Evolutionary conservation across 2,113 vertebrate genomes (phyloP), one percentile per base, ranked within the genome.

Genomic region (Grantiella picta): DNA sequence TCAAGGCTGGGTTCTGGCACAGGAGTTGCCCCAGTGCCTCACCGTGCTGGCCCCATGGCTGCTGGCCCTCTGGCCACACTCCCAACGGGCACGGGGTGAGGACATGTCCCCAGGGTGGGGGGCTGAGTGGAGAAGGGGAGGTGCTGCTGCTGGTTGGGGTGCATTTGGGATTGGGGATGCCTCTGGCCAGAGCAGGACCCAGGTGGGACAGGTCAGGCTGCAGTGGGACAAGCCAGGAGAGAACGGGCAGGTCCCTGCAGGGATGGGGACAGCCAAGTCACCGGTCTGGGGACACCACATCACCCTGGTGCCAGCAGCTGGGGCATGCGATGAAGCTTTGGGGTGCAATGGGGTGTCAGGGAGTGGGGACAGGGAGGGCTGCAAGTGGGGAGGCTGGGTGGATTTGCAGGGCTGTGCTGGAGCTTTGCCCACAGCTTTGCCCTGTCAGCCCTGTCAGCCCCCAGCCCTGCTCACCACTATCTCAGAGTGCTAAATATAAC

Each of bases 141-240:
- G 10, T 28, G 59, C 17, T 86, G 49, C 64, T 59, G 57, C 35
- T 59, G 33, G 15, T 6, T 18, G 38, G 29, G 63, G 22, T 52
- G 53, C 33, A 7, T 1, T 2, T 47, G 38, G 21, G 20, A 5
- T 5, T 7, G 23, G 15, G 16, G 47, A 15, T 33, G 42, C 14
- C 42, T 38, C 50, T 0, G 9, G 25, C 6, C 27, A 15, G n/a
- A 49, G 91, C 47, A 25, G 61, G 36, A 36, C 15, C 17, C 27
- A 3, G 24, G 16, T 5, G 7, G 40, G 17, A 65, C 53, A 13
- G 0, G 0, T 16, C 0, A 0, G 36, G 44, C 75, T 75, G 57
- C 56, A 60, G 45, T 1, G 15, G 47, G 17, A 68, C n/a, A 8
- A 25, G 59, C 8, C 57, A 33, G 60, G 45, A 64, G 35, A 50